Evolutionary conservation across 2,797 vertebrate species (phyloP).

Genomic region (Helarctos malayanus): DNA sequence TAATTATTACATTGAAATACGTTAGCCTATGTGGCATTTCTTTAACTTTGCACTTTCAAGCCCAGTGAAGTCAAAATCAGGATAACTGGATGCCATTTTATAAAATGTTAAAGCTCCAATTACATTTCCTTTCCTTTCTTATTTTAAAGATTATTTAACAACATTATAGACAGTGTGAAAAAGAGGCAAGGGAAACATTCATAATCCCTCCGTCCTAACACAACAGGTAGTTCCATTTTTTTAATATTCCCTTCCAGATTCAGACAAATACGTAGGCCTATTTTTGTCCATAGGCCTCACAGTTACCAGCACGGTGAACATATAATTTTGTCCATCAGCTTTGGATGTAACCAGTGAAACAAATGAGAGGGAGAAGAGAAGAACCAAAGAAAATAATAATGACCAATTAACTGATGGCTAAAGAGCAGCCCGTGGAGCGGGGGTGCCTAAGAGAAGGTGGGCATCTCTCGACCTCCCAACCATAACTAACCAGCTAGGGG

Average conservation of each 20-base stretch:
- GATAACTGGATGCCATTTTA: neutral
- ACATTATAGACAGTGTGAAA: neutral
- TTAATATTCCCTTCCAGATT: neutral
- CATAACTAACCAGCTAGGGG: neutral
- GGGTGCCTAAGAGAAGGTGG: neutral
- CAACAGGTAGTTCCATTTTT: neutral
- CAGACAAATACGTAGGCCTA: neutral
- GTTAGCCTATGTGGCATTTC: neutral
- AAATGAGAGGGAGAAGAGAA: neutral
- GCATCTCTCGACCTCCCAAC: neutral
- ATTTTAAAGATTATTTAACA: slow-evolving; percentile 10
- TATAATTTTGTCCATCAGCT: neutral
- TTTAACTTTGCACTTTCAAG: slow-evolving; percentile 49
- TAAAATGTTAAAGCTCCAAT: slow-evolving; percentile 53
- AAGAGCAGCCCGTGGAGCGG: too few species aligned
- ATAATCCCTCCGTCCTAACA: neutral
- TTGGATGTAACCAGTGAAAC: neutral
- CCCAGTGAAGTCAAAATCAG: neutral
- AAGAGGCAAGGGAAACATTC: neutral
- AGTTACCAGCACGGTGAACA: neutral
- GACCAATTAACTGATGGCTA: neutral
- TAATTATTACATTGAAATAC: slow-evolving; percentile 14
- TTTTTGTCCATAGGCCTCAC: neutral
- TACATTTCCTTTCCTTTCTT: neutral
- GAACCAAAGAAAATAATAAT: neutral